Evolutionary conservation across 2,888 invertebrate species (phyloP).

Genomic region (Synanthedon tipuliformis): DNA sequence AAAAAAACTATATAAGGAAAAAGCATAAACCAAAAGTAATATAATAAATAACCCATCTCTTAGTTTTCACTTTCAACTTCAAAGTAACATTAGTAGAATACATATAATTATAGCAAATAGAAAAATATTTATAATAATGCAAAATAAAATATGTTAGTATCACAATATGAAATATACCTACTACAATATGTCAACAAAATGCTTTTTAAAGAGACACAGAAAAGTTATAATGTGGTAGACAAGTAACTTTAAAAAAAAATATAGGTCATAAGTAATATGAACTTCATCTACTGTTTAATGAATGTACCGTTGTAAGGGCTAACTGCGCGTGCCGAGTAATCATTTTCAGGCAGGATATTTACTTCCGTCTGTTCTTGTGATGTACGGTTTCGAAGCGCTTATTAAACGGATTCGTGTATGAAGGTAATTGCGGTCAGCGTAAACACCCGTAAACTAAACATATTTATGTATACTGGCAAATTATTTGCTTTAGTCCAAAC

Average conservation of each 20-base stretch:
- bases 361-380: constrained; percentile 57
- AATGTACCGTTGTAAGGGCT: constrained; percentile 16
- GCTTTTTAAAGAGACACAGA: too few relatives aligned
- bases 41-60: too few relatives aligned
- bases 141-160: too few relatives aligned
- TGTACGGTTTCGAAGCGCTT: constrained; percentile 33
- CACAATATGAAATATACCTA: too few relatives aligned
- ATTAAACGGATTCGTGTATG: constrained; percentile 37
- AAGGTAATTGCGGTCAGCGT: constrained; percentile 9
- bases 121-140: too few relatives aligned
- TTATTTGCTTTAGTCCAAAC: too few relatives aligned
- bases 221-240: not conserved
- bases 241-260: not conserved
- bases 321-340: constrained; percentile 62
- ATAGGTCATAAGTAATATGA: not conserved
- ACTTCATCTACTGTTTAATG: not conserved
- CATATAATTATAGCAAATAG: too few relatives aligned
- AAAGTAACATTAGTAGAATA: too few relatives aligned
- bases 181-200: too few relatives aligned
- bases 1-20: too few relatives aligned
- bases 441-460: not conserved
- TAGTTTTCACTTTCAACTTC: too few relatives aligned
- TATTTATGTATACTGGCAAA: not conserved
- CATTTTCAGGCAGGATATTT: constrained; percentile 64
- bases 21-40: too few relatives aligned